Percentiles rank a stretch among this genome's conserved stretches.
Conservation (phyloP, 2,888 invertebrate species). For the Diarsia brunnea region DNA sequence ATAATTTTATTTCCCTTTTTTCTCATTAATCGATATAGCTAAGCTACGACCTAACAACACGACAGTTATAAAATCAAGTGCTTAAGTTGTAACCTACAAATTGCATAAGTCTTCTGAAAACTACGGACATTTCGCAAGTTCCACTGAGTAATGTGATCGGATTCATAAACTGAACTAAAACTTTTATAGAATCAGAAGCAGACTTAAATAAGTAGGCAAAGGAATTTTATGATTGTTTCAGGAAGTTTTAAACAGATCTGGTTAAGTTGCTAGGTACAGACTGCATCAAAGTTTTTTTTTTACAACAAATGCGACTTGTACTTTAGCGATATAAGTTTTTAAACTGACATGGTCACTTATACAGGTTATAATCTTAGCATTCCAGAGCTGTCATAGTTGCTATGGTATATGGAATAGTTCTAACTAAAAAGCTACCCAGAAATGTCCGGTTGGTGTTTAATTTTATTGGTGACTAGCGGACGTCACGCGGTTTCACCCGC, state of each 20-base stretch:
- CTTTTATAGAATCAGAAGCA: conserved; percentile 32
- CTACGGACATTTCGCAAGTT: conserved; percentile 15
- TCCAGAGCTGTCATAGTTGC: neutral
- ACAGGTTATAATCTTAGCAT: neutral
- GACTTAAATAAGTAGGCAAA: neutral
- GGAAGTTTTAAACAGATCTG: neutral
- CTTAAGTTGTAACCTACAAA: conserved; percentile 32
- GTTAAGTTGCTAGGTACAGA: neutral
- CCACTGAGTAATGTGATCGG: conserved; percentile 1
- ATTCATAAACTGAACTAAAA: conserved; percentile 8
- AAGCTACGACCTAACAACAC: conserved; percentile 19
- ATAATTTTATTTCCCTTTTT: neutral
- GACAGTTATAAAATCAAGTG: conserved; percentile 19
- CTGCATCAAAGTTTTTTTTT: neutral
- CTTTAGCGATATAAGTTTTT: neutral
- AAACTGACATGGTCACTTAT: no score
- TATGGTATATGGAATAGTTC: neutral
- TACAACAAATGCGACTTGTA: neutral
- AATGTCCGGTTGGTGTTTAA: no score
- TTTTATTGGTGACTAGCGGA: no score
- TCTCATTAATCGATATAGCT: neutral
- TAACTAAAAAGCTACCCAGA: no score
- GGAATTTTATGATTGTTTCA: conserved; percentile 6
- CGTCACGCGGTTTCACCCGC: no score
- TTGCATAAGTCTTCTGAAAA: conserved; percentile 11